Conservation (phyloP, 2,888 invertebrate species). For the Tethea ocularis region DNA sequence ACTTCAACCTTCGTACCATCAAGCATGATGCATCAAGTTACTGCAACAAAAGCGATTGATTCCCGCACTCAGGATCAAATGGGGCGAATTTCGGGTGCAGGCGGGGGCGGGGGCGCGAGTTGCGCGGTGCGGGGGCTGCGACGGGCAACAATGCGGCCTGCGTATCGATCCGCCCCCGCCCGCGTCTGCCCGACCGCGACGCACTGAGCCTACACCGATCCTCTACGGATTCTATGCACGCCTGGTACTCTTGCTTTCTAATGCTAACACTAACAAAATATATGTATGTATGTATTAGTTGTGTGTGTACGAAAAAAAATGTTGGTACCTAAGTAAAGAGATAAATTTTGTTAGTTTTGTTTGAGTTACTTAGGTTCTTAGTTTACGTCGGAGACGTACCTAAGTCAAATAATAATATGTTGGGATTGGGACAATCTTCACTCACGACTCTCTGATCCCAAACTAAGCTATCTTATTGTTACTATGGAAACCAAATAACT, state of each 20-base stretch:
- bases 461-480: no score
- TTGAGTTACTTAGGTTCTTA: no score
- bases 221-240: constrained; percentile 63
- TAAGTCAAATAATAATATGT: no score
- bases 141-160: constrained; percentile 80
- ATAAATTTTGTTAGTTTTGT: no score
- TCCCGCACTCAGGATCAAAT: constrained; percentile 75
- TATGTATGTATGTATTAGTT: no score
- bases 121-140: constrained; percentile 43
- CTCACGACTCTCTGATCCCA: no score
- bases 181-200: constrained; percentile 60
- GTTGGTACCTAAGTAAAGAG: no score
- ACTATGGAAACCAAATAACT: constrained; percentile 35
- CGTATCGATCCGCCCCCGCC: constrained; percentile 76
- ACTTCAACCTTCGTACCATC: constrained; percentile 38
- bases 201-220: constrained; percentile 63
- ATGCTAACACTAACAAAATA: constrained; percentile 14
- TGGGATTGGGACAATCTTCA: no score
- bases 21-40: constrained; percentile 69
- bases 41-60: constrained; percentile 81
- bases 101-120: constrained; percentile 48
- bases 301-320: no score
- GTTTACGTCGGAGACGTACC: no score
- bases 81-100: constrained; percentile 77
- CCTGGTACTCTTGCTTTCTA: constrained; percentile 77